A percentile compares a stretch with the other conserved stretches of the same genome.
phyloP scores from a whole-genome alignment of 2,888 invertebrate genomes.

The Athetis lepigone region DNA sequence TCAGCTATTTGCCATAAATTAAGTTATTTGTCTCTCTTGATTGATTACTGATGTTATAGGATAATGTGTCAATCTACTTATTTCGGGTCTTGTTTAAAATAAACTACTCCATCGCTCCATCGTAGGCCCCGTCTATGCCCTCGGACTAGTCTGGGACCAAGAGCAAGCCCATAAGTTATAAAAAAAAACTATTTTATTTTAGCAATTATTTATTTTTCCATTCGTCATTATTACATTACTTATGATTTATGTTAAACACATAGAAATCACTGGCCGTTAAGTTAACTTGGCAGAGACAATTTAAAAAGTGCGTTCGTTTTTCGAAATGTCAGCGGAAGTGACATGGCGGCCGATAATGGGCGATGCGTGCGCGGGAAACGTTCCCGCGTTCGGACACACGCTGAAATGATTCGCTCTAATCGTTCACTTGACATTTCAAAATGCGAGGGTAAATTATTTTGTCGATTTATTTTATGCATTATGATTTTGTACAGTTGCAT shows the following conservation, averaged over 20 bases:
- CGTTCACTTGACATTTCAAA: slow-evolving; percentile 69
- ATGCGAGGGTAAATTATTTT: slow-evolving; percentile 20
- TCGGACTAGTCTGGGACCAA: too few species aligned
- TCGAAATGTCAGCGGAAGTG: slow-evolving; percentile 78
- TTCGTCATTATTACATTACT: slow-evolving; percentile 10
- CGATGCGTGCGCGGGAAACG: slow-evolving; percentile 72
- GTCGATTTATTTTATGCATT: not conserved
- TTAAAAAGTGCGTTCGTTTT: slow-evolving; percentile 57
- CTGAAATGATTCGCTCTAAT: slow-evolving; percentile 65
- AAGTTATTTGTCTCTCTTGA: too few species aligned
- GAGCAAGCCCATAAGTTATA: too few species aligned
- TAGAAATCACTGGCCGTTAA: slow-evolving; percentile 53
- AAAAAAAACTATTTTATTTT: too few species aligned
- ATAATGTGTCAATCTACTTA: too few species aligned
- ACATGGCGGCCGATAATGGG: slow-evolving; percentile 66
- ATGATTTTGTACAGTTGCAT: slow-evolving; percentile 5
- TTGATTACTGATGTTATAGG: too few species aligned
- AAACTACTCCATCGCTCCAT: too few species aligned
- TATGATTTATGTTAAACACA: slow-evolving; percentile 45
- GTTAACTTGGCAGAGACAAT: slow-evolving; percentile 39
- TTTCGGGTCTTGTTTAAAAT: too few species aligned
- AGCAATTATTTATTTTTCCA: too few species aligned
- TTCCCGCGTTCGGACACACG: slow-evolving; percentile 60
- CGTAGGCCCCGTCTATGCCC: too few species aligned
- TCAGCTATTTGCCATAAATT: too few species aligned